Conservation (phyloP, 2,113 vertebrate species). For the Sceloporus tristichus region DNA sequence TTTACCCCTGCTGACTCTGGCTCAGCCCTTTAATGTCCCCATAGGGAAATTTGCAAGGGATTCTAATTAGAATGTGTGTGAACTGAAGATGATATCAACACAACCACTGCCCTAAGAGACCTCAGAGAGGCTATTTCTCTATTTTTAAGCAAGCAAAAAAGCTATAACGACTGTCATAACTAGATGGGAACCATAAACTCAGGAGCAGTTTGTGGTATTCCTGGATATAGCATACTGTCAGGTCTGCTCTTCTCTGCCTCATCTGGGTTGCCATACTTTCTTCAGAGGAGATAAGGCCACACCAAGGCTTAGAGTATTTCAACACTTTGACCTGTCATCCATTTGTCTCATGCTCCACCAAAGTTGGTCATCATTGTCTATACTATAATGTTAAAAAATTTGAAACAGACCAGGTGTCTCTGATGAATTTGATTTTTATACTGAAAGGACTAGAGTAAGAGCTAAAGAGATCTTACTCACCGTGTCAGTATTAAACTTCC, state of each 20-base stretch:
- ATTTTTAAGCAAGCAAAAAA: no score
- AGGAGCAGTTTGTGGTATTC: no score
- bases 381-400: background rate
- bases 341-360: background rate
- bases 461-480: constrained; percentile 36
- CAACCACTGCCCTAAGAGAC: no score
- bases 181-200: no score
- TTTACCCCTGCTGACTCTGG: background rate
- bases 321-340: background rate
- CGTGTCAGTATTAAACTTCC: constrained; percentile 71
- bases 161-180: no score
- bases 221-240: background rate
- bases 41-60: no score
- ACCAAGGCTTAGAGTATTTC: background rate
- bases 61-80: no score
- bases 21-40: background rate
- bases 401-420: background rate
- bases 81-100: no score
- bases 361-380: background rate
- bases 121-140: no score
- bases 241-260: background rate
- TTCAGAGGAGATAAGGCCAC: background rate
- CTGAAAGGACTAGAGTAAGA: background rate
- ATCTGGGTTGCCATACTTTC: background rate
- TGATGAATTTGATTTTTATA: no score